Base-by-base conservation (phyloP, 2,113 vertebrate genomes). In the Talpa occidentalis region DNA sequence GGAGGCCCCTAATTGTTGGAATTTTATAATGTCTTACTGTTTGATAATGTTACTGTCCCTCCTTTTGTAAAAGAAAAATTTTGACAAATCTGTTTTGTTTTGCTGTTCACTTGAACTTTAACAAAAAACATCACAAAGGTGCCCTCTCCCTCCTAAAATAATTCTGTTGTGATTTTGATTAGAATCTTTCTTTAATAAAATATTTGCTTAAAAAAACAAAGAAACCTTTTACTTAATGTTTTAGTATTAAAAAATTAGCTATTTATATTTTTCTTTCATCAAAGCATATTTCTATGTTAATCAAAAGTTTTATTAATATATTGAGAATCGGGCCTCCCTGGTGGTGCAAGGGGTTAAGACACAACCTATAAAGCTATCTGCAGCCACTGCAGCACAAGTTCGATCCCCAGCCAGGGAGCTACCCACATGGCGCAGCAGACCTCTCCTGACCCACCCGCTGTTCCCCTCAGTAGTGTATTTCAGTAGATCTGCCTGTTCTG, bases 121-220 rank as follows among this genome's bases (percentile, higher is more conserved):
- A 44, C n/a, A n/a, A n/a, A n/a, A n/a, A 60, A 88, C 4, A 66
- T 64, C 73, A 77, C 74, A 16, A 67, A 88, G 72, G n/a, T 69
- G 28, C 10, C 2, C 2, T 11, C 21, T 90, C 47, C 2, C 30
- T 72, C 47, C 37, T 92, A 54, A 93, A 87, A 79, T 54, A 73
- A 66, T 86, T 96, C 60, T 92, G 22, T 90, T 77, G 47, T 88
- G 40, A 66, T 88, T 88, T 95, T 88, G 7, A 76, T 80, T 22
- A 66, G 49, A 15, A 67, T 72, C 7, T 28, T 80, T 78, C 66
- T 56, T 80, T 37, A 76, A 88, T 62, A 59, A 52, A 52, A 52
- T 15, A 17, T 52, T 17, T 52, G 17, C 49, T 52, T 52, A 16
- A 52, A 19, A 60, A 88, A 62, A 60, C 47, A 49, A 49, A 44